phyloP scores from a whole-genome alignment of 2,113 vertebrate species.

The Pelodiscus sinensis region DNA sequence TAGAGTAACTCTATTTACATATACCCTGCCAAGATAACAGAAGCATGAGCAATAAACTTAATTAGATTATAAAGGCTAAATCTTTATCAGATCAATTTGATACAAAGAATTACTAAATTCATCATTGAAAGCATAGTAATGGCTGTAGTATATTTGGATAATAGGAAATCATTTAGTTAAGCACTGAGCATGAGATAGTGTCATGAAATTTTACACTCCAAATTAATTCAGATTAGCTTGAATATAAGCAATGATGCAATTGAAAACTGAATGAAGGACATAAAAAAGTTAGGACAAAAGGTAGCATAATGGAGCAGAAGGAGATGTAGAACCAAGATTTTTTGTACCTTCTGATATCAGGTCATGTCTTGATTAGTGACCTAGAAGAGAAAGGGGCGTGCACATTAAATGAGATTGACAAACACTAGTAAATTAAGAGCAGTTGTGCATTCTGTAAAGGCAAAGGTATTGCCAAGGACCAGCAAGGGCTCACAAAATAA shows the following conservation, averaged over 20 bases:
- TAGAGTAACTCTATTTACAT: not conserved
- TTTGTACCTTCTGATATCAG: slow-evolving; percentile 11
- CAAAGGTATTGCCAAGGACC: not conserved
- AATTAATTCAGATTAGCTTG: slow-evolving; percentile 28
- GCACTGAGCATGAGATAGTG: not conserved
- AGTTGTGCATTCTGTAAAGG: not conserved
- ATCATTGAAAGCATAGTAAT: slow-evolving; percentile 14
- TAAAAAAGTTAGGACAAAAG: not conserved
- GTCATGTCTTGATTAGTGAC: not conserved
- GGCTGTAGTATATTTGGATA: slow-evolving; percentile 11
- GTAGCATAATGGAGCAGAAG: not conserved
- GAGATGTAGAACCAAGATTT: not conserved
- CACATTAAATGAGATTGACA: not conserved
- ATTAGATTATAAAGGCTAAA: not conserved
- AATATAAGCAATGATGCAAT: not conserved
- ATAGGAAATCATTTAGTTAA: not conserved
- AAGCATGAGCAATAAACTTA: not conserved
- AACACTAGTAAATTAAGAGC: not conserved
- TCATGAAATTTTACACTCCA: not conserved
- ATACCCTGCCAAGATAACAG: not conserved
- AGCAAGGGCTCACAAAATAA: not conserved
- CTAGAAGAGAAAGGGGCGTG: not conserved
- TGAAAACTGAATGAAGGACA: slow-evolving; percentile 18
- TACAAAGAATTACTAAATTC: not conserved
- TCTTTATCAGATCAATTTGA: not conserved